phyloP scores from a whole-genome alignment of 2,888 invertebrate species.

The Nasonia oneida region DNA sequence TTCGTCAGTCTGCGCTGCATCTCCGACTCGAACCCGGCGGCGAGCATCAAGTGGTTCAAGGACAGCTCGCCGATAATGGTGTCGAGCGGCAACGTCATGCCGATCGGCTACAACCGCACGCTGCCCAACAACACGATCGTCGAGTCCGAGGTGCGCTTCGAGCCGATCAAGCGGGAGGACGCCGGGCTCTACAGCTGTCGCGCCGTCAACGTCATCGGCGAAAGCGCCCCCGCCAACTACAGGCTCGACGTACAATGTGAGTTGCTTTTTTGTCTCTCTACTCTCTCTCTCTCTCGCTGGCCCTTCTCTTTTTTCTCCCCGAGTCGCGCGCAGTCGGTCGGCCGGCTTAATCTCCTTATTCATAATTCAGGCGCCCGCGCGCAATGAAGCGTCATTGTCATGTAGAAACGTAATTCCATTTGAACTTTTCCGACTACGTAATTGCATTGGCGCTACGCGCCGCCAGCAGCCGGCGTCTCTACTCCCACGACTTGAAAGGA shows the following conservation, averaged over 20 bases:
- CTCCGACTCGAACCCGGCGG: constrained; percentile 82
- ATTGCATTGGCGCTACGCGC: constrained; percentile 17
- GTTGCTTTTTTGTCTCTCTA: constrained; percentile 65
- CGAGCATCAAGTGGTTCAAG: constrained; percentile 81
- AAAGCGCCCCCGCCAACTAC: constrained; percentile 80
- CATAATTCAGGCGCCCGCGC: constrained; percentile 31
- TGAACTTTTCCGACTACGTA: constrained; percentile 49
- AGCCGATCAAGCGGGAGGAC: constrained; percentile 81
- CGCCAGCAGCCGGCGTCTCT: not conserved
- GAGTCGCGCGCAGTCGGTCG: not conserved
- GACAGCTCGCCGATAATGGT: constrained; percentile 72
- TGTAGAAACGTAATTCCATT: constrained; percentile 38
- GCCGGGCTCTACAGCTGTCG: constrained; percentile 92
- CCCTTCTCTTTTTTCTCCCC: not conserved
- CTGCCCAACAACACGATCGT: constrained; percentile 72
- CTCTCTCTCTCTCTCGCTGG: not conserved
- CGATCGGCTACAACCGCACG: constrained; percentile 53
- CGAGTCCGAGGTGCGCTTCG: constrained; percentile 79
- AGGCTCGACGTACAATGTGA: constrained; percentile 82
- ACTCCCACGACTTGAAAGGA: constrained; percentile 32
- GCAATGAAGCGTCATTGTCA: constrained; percentile 42
- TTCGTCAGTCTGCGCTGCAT: constrained; percentile 80
- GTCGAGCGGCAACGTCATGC: constrained; percentile 63
- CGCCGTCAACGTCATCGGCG: constrained; percentile 91
- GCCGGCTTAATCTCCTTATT: constrained; percentile 38